phyloP scores from a whole-genome alignment of 2,888 invertebrate genomes.

The Eustalomyia histrio region DNA sequence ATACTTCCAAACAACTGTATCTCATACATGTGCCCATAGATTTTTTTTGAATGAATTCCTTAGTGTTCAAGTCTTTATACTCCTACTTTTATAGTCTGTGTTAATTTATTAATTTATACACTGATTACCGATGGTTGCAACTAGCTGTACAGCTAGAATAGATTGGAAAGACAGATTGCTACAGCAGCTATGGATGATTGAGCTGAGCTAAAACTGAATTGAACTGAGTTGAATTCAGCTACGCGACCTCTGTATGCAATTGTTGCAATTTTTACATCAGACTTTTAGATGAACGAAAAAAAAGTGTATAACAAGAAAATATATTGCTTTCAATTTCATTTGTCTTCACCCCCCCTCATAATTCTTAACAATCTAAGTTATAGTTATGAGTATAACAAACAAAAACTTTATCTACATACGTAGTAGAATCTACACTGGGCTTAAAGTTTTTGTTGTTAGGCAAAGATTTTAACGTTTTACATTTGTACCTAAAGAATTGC shows the following conservation, averaged over 20 bases:
- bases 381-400: too few species aligned
- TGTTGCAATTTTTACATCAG: slow-evolving; percentile 38
- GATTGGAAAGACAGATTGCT: neutral
- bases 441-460: neutral
- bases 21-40: neutral
- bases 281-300: slow-evolving; percentile 10
- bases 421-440: neutral
- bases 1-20: too few species aligned
- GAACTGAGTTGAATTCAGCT: slow-evolving; percentile 21
- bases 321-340: slow-evolving; percentile 32
- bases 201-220: slow-evolving; percentile 14
- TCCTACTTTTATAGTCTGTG: slow-evolving; percentile 17
- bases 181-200: slow-evolving; percentile 9
- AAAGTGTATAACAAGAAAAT: slow-evolving; percentile 5
- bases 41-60: neutral
- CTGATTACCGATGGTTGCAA: slow-evolving; percentile 35
- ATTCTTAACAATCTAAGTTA: neutral
- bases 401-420: too few species aligned
- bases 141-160: neutral
- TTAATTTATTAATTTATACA: slow-evolving; percentile 54
- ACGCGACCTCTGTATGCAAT: slow-evolving; percentile 41
- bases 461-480: too few species aligned
- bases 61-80: neutral
- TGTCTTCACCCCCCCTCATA: neutral
- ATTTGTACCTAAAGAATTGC: too few species aligned